A percentile compares a stretch with the other conserved stretches of the same genome.
Evolutionary conservation across 2,888 invertebrate species (phyloP).

Genomic region (Leptura quadrifasciata): DNA sequence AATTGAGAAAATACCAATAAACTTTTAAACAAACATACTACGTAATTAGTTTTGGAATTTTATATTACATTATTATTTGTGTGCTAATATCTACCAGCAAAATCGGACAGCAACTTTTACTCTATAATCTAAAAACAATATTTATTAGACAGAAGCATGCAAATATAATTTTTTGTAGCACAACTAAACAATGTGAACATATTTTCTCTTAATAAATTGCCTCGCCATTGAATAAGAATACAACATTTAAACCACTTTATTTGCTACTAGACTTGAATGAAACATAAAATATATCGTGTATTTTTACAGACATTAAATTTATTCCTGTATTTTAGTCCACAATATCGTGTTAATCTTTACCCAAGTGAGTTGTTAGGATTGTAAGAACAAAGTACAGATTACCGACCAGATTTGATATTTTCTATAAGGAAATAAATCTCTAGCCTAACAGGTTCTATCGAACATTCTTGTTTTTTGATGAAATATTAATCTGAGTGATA

Average conservation of each 20-base stretch:
- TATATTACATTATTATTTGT: too few relatives aligned
- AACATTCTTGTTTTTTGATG: too few relatives aligned
- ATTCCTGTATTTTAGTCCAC: constrained; percentile 7
- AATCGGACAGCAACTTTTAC: too few relatives aligned
- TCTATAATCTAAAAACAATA: too few relatives aligned
- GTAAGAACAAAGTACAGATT: constrained; percentile 4
- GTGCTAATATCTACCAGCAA: too few relatives aligned
- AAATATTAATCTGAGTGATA: too few relatives aligned
- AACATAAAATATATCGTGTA: neutral
- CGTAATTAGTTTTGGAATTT: too few relatives aligned
- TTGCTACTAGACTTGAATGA: constrained; percentile 15
- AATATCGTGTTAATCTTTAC: constrained; percentile 23
- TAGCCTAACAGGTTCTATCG: neutral
- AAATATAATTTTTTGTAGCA: neutral
- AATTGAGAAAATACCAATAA: too few relatives aligned
- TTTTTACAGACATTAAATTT: constrained; percentile 18
- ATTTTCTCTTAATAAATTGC: constrained; percentile 18
- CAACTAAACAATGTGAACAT: constrained; percentile 9
- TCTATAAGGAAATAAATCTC: neutral
- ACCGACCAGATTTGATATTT: constrained; percentile 7
- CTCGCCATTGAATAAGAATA: neutral
- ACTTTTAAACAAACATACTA: too few relatives aligned
- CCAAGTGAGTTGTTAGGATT: neutral
- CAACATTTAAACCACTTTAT: constrained; percentile 20
- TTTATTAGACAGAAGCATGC: neutral